phyloP scores from a whole-genome alignment of 2,113 vertebrate genomes.

The Esox niger region DNA sequence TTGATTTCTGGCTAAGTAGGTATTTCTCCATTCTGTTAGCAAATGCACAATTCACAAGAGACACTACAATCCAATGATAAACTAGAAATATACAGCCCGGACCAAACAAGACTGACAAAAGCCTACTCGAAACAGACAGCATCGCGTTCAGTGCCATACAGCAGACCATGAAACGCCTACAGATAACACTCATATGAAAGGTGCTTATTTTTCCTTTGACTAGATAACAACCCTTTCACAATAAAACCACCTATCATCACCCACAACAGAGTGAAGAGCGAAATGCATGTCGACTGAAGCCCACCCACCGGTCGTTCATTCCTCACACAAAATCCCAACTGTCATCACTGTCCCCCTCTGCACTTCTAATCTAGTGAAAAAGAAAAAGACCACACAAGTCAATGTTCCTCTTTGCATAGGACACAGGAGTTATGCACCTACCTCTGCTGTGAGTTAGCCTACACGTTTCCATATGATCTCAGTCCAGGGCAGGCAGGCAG shows the following conservation, averaged over 20 bases:
- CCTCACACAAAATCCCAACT: background rate
- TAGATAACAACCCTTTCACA: too few species aligned
- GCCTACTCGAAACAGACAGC: background rate
- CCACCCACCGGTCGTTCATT: background rate
- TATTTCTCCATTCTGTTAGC: background rate
- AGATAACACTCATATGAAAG: background rate
- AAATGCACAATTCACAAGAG: background rate
- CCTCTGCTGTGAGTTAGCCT: slow-evolving; percentile 39
- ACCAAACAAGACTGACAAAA: background rate
- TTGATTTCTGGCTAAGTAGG: background rate
- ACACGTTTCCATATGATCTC: slow-evolving; percentile 21
- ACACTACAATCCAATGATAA: background rate
- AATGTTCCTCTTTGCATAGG: background rate
- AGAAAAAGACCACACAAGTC: slow-evolving; percentile 3
- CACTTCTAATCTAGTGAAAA: background rate
- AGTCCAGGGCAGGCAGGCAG: slow-evolving; percentile 43
- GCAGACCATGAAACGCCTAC: background rate
- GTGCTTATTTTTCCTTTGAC: background rate
- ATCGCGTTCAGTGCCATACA: background rate
- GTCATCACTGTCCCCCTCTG: slow-evolving; percentile 11
- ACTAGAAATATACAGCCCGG: background rate
- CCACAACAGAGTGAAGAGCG: too few species aligned
- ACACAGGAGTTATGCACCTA: slow-evolving; percentile 13
- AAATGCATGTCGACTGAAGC: background rate
- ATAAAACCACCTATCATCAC: background rate